Percentiles rank a stretch among this genome's conserved stretches.
These are phyloP conservation scores for Arctocebus calabarensis DNA, from an alignment of 2,797 vertebrate species.

Conservation along the genomic window DNA sequence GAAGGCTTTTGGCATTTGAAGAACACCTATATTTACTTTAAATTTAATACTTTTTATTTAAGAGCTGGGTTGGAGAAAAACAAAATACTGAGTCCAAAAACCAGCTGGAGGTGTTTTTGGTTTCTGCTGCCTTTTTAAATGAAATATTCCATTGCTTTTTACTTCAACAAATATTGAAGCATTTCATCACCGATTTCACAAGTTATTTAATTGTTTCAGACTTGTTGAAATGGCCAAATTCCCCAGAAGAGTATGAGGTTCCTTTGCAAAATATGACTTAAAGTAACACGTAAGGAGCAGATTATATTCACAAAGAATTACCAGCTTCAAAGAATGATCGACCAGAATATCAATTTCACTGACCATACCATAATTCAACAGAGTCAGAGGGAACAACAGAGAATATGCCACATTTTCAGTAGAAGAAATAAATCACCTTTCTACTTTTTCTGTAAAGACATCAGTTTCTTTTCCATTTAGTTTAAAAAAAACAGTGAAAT, in stretches of 20 bases:
- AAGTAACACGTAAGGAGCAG: conserved; percentile 57
- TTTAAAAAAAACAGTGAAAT: conserved; percentile 61
- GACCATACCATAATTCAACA: conserved; percentile 44
- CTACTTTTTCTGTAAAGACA: conserved; percentile 58
- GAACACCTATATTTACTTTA: conserved; percentile 54
- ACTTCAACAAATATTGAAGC: conserved; percentile 3
- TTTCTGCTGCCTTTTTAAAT: conserved; percentile 10
- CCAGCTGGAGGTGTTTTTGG: neutral
- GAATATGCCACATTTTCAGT: conserved; percentile 31
- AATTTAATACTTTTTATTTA: neutral
- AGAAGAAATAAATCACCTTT: conserved; percentile 57
- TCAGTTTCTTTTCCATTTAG: conserved; percentile 49
- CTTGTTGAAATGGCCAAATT: conserved; percentile 33
- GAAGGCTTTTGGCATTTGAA: conserved; percentile 59
- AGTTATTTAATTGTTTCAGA: neutral
- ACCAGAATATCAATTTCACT: conserved; percentile 73
- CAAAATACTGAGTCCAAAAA: conserved; percentile 20
- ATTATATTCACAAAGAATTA: conserved; percentile 63
- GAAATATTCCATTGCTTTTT: neutral
- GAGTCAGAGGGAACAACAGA: neutral
- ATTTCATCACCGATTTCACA: conserved; percentile 5
- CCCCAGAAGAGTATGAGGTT: neutral
- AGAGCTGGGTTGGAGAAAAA: neutral
- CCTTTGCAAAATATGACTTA: conserved; percentile 62
- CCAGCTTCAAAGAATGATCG: conserved; percentile 60